A percentile compares a stretch with the other conserved stretches of the same genome.
These are phyloP conservation scores for Anaspis maculata DNA, from an alignment of 2,888 invertebrate species.

Conservation along the genomic window DNA sequence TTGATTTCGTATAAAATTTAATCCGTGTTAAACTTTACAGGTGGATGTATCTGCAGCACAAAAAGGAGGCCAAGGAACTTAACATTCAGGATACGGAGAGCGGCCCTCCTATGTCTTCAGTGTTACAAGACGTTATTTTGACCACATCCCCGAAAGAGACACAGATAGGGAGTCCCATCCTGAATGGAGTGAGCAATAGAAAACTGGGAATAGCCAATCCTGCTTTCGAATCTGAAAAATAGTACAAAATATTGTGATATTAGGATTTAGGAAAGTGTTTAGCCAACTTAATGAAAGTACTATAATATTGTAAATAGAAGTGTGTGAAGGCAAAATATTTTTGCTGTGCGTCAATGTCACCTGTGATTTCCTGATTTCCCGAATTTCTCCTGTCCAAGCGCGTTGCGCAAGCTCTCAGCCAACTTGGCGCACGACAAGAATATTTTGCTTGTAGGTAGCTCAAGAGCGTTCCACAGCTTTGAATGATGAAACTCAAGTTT, in stretches of 20 bases:
- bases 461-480: too few relatives aligned
- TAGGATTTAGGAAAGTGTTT: too few relatives aligned
- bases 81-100: constrained; percentile 19
- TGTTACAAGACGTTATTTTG: constrained; percentile 35
- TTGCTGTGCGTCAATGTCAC: too few relatives aligned
- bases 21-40: constrained; percentile 40
- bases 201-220: constrained; percentile 32
- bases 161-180: constrained; percentile 24
- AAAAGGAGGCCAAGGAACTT: constrained; percentile 43
- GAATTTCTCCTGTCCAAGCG: too few relatives aligned
- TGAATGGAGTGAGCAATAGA: constrained; percentile 23
- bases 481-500: too few relatives aligned
- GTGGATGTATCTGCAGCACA: constrained; percentile 62
- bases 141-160: constrained; percentile 24
- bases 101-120: constrained; percentile 36
- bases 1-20: not conserved
- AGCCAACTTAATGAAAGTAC: too few relatives aligned
- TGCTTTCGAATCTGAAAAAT: constrained; percentile 28
- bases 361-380: too few relatives aligned
- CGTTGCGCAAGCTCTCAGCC: too few relatives aligned
- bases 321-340: too few relatives aligned
- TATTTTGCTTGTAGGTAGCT: too few relatives aligned
- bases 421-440: too few relatives aligned
- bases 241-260: not conserved
- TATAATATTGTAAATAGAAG: too few relatives aligned